Evolutionary conservation across 1,140 invertebrate genomes (phyloP), one percentile per base, ranked within the genome.

Genomic region (Halictus rubicundus): DNA sequence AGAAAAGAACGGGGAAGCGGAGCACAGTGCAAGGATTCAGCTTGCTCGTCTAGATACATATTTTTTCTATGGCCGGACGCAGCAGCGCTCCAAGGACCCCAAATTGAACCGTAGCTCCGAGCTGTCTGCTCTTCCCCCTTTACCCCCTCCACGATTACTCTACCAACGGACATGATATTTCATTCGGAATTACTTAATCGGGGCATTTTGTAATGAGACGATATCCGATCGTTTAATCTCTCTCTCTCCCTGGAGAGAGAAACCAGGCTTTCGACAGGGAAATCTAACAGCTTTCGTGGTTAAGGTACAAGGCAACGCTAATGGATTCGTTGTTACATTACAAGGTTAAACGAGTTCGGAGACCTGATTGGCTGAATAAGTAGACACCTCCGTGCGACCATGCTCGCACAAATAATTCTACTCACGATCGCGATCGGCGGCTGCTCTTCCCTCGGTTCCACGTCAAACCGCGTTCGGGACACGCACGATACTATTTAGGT

Each of bases 301-400:
- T 69, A 54, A 54, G 19, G 19, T 72, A 61, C 37, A 79, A 83
- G 52, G 54, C 63, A 39, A 71, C 23, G 9, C 49, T 59, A 68
- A 76, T 68, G 37, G 54, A 37, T 74, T 49, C 49, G 52, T 66
- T 72, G 37, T 63, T 76, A 60, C 52, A 63, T 81, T 73, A 79
- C 73, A 85, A 85, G 78, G 78, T 84, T 84, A 81, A 70, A n/a
- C 59, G 57, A 84, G 59, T 84, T 84, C 46, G 60, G 25, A 39
- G 57, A 84, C 32, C 42, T 42, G 46, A 49, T 66, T 72, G 77
- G 74, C 54, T 64, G 27, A 84, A 25, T 72, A 73, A 75, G 14
- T 1, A 60, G 78, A 74, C 54, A 73, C 19, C n/a, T 82, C n/a
- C 25, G 14, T 23, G 21, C 19, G 46, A 77, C 19, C 68, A 16